Base-by-base conservation (phyloP, 37 sponge, comb jelly and placozoan species). In the Cliona cf. orientalis region DNA sequence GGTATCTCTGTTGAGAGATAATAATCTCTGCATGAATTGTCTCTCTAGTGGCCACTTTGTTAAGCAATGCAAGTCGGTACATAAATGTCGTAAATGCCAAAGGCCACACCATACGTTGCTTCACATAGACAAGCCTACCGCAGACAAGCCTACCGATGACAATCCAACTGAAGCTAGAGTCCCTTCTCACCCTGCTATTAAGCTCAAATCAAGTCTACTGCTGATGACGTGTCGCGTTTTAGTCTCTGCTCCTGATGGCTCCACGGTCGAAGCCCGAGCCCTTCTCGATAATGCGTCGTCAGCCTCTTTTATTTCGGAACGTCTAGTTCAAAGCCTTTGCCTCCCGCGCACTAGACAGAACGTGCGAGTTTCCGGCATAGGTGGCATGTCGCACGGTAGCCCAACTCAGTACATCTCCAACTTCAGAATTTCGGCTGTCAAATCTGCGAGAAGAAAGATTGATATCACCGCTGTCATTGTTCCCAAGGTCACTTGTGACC, bases 191-290 rank as follows among this genome's bases (percentile, higher is more conserved):
- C 25, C 68, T 66, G 80, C 69, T 22, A 38, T 44, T 21, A 46
- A 46, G 56, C 69, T 80, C 56, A 80, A 66, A n/a, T 22, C 68
- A 23, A 66, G 34, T 68, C 19, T 35, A 44, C 36, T 80, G 11
- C 64, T 80, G 22, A 80, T 80, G 80, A 80, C 80, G 17, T 80
- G 80, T 43, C 28, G 57, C 17, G 69, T 80, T 29, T 25, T 80
- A 11, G 31, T 80, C 12, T 42, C 29, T 46, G 41, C 69, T 32
- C 80, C 69, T 49, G 69, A 67, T 67, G 69, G 69, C 46, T 46
- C 69, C 25, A 35, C 69, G 21, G 37, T 80, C 34, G 80, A 80
- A 67, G 80, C 69, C 21, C 33, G 69, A 53, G 78, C 78, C 11
- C 23, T 80, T 6, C 53, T 80, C 21, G 80, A 80, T 57, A 49